Evolutionary conservation across 1,140 invertebrate genomes (phyloP).

Genomic region (Trachelipus rathkii): DNA sequence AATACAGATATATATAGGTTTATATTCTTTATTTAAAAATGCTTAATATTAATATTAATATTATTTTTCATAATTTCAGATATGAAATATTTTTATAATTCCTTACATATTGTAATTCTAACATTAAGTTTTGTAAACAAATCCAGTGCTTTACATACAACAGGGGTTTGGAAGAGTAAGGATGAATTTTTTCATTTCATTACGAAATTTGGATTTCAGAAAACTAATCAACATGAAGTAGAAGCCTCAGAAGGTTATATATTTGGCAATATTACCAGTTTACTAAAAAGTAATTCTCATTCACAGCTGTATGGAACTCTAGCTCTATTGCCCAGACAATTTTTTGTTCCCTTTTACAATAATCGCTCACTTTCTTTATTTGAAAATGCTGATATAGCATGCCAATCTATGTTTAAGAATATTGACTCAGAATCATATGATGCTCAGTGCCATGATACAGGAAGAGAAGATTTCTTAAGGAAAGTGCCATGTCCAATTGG

Average conservation of each 20-base stretch:
- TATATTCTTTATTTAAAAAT: no score
- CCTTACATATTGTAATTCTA: no score
- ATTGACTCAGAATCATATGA: conserved; percentile 79
- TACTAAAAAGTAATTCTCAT: neutral
- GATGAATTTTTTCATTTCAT: conserved; percentile 24
- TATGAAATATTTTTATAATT: no score
- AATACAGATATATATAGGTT: no score
- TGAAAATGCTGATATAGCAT: conserved; percentile 16
- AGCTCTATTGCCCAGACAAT: conserved; percentile 20
- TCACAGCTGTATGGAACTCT: neutral
- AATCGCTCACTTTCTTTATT: conserved; percentile 7
- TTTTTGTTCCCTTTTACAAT: conserved; percentile 23
- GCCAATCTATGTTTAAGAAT: conserved; percentile 50
- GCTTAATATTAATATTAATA: no score
- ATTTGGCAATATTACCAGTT: conserved; percentile 26
- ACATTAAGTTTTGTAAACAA: neutral
- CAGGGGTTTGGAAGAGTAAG: conserved; percentile 1
- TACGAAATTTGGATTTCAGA: conserved; percentile 31
- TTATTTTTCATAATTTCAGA: no score
- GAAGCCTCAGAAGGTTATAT: conserved; percentile 25
- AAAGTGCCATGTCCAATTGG: conserved; percentile 76
- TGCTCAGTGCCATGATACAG: conserved; percentile 70
- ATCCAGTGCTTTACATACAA: neutral
- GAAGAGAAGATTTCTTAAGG: conserved; percentile 75
- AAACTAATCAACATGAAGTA: conserved; percentile 26